A percentile compares a stretch with the other conserved stretches of the same genome.
Conservation (phyloP, 2,113 vertebrate genomes). For the Psittacula cyanocephala region DNA sequence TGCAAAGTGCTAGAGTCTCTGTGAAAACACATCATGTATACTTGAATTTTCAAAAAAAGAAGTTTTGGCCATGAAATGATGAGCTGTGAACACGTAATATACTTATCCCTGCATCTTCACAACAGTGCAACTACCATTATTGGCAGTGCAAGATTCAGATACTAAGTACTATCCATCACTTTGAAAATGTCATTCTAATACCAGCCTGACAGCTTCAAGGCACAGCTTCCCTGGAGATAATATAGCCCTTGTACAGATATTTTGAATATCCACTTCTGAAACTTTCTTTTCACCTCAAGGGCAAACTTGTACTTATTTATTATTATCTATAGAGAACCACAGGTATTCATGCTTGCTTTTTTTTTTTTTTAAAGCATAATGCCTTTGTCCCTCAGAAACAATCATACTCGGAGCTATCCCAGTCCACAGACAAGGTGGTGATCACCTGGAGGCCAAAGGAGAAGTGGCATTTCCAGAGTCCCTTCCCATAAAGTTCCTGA, state of each 20-base stretch:
- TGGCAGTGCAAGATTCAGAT: not conserved
- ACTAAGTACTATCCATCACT: not conserved
- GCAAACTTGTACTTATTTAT: not conserved
- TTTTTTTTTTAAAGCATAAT: not conserved
- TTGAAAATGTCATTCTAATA: slow-evolving; percentile 6
- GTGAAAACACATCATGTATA: not conserved
- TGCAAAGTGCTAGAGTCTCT: not conserved
- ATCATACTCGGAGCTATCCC: not conserved
- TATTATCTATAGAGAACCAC: not conserved
- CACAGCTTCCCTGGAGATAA: not conserved
- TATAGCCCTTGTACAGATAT: not conserved
- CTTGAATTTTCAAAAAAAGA: not conserved
- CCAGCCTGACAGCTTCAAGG: not conserved
- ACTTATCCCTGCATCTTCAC: not conserved
- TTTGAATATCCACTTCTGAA: not conserved
- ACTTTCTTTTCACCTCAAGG: not conserved
- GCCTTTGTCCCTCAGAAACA: not conserved
- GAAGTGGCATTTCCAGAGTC: not conserved
- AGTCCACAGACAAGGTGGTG: not conserved
- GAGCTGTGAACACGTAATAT: not conserved
- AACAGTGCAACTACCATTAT: not conserved
- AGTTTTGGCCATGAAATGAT: not conserved
- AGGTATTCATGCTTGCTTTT: not conserved
- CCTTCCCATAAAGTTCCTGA: not conserved
- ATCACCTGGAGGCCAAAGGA: not conserved